These are phyloP conservation scores for Iselma pallidipennis DNA, from an alignment of 2,888 invertebrate species.

Conservation along the genomic window DNA sequence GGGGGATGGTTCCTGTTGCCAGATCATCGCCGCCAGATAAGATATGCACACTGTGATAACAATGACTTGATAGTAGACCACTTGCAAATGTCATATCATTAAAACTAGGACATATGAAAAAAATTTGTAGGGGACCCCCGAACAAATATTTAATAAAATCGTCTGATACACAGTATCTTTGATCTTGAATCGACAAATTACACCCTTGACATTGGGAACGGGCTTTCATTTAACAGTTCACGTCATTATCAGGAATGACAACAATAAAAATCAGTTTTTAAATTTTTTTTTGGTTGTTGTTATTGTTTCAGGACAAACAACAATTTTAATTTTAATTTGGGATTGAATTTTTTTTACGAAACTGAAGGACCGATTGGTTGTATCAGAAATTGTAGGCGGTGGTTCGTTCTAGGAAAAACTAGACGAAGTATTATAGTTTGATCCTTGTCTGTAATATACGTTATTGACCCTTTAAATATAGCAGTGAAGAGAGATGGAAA, in stretches of 20 bases:
- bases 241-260: too few species aligned
- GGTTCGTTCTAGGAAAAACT: too few species aligned
- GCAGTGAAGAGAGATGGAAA: background rate
- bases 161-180: background rate
- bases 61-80: constrained; percentile 35
- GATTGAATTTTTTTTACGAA: too few species aligned
- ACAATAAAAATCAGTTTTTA: too few species aligned
- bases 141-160: background rate
- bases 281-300: too few species aligned
- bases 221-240: background rate
- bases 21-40: constrained; percentile 49
- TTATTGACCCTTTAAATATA: background rate
- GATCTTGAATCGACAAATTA: background rate
- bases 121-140: background rate
- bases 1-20: constrained; percentile 43
- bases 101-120: constrained; percentile 9
- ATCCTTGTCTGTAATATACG: background rate
- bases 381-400: too few species aligned
- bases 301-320: too few species aligned
- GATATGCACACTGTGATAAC: constrained; percentile 49
- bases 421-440: too few species aligned
- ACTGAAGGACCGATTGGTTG: too few species aligned
- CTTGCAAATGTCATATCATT: constrained; percentile 39
- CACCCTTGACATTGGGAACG: background rate
- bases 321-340: background rate